Evolutionary conservation across 2,113 vertebrate species (phyloP), one percentile per base, ranked within the genome.

Genomic region (Hypanus sabinus): DNA sequence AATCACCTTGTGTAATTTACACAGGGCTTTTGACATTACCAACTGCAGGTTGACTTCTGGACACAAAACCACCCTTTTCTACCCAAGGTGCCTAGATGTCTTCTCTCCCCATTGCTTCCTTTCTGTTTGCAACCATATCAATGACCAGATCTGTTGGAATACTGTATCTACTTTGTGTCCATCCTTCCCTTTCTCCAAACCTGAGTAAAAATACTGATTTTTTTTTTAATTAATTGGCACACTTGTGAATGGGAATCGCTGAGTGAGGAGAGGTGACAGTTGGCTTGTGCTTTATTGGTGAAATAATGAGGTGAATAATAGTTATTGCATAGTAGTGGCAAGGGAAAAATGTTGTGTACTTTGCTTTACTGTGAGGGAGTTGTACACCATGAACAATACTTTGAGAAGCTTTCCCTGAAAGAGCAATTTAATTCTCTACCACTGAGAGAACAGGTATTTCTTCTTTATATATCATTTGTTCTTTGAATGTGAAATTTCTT

Each of bases 21-120:
- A n/a, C 68, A 46, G 70, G 70, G 24, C 46, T 55, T 93, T 70
- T 93, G 36, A 22, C 46, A 33, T 24, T 46, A 93, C 91, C 91
- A 93, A 68, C 68, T 93, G 68, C 85, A 65, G 85, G n/a, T 65
- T 6, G 30, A 65, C 27, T 88, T 88, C n/a, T 6, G 85, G n/a
- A 33, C 62, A n/a, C 33, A n/a, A n/a, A 65, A 60, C 85, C 85
- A 65, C 33, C 55, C 85, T 68, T 68, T 65, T 6, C 60, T 30
- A 90, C 55, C 85, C 8, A 65, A 90, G 85, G n/a, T 90, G 85
- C 60, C 85, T n/a, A 18, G 85, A 6, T 90, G 85, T 90, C 62
- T 90, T 33, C 60, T 65, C n/a, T n/a, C 27, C 5, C 60, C 55
- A 9, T 27, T n/a, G 85, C 85, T 87, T 62, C 55, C 55, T 5